Evolutionary conservation across 2,888 invertebrate genomes (phyloP), one percentile per base, ranked within the genome.

Genomic region (Sphaeridia pumilis): DNA sequence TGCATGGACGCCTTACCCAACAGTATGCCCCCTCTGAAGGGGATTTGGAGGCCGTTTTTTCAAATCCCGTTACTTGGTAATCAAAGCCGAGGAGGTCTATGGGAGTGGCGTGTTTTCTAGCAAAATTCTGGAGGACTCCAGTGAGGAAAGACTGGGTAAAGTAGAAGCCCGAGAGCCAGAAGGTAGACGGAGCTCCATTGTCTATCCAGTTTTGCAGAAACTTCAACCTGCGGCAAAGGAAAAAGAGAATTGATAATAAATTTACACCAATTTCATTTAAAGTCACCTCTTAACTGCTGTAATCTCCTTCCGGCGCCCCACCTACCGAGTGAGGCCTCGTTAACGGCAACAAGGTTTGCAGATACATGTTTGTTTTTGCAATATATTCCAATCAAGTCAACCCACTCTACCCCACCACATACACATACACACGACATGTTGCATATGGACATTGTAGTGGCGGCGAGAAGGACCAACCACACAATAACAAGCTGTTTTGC

Each of bases 81-180:
- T 87, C 84, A 68, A 85, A 92, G 54, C 80, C 76, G 36, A 88
- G 73, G 65, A 85, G 76, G 73, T 94, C 93, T 64, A 94, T 93
- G 24, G 93, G 90, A 66, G 93, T 88, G 56, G 79, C 81, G 73
- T 87, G 87, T 70, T 89, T 90, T 62, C 93, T 77, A 3, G 93
- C 90, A 71, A 79, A 92, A 72, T 92, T 93, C 74, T 94, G 93
- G 70, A 87, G 85, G n/a, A 85, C 87, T 7, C 92, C 63, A 2
- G 93, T 94, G 45, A 94, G 75, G 73, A 94, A 94, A 2, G 93
- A 90, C 73, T 94, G 93, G 0, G 93, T 92, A 71, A 93, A 93
- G 74, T 83, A 94, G 72, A 94, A 93, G 1, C 92, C 93, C 0
- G 93, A 85, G 36, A 94, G 69, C 94, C 93, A 94, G 72, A 84